Percentiles rank a stretch among this genome's conserved stretches.
Conservation (phyloP, 2,888 invertebrate genomes). For the Petrophora chlorosata region DNA sequence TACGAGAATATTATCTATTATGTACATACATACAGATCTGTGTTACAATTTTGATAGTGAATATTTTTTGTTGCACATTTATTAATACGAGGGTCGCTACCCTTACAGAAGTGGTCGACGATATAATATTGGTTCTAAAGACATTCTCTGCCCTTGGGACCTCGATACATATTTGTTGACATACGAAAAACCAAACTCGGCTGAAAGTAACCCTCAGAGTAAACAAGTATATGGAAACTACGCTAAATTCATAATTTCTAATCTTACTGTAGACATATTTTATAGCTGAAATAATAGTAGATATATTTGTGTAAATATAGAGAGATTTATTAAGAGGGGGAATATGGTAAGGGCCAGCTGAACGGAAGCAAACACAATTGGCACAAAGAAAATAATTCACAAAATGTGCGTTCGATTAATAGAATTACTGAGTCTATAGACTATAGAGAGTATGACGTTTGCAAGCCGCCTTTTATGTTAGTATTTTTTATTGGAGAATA, state of each 20-base stretch:
- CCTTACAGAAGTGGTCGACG: constrained; percentile 10
- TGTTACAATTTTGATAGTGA: not conserved
- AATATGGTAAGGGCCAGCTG: constrained; percentile 29
- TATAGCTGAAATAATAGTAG: constrained; percentile 48
- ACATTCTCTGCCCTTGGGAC: constrained; percentile 25
- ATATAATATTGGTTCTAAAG: constrained; percentile 21
- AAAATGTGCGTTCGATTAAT: constrained; percentile 28
- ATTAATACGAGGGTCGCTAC: constrained; percentile 20
- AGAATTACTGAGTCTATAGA: too few species aligned
- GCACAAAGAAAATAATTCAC: constrained; percentile 27
- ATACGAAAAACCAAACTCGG: constrained; percentile 31
- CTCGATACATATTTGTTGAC: constrained; percentile 31
- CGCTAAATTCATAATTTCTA: constrained; percentile 57
- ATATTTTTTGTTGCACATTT: constrained; percentile 18
- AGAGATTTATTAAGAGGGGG: constrained; percentile 32
- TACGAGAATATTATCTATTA: too few species aligned
- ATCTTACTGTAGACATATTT: constrained; percentile 41
- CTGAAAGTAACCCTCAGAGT: constrained; percentile 26
- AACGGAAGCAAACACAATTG: constrained; percentile 31
- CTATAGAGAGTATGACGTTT: not conserved
- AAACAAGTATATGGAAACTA: constrained; percentile 51
- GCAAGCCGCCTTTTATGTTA: constrained; percentile 3
- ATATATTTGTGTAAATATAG: constrained; percentile 44
- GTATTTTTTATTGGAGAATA: not conserved
- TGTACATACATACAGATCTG: not conserved